These are phyloP conservation scores for Rhinoptilus africanus DNA, from an alignment of 2,113 vertebrate species.

Conservation along the genomic window DNA sequence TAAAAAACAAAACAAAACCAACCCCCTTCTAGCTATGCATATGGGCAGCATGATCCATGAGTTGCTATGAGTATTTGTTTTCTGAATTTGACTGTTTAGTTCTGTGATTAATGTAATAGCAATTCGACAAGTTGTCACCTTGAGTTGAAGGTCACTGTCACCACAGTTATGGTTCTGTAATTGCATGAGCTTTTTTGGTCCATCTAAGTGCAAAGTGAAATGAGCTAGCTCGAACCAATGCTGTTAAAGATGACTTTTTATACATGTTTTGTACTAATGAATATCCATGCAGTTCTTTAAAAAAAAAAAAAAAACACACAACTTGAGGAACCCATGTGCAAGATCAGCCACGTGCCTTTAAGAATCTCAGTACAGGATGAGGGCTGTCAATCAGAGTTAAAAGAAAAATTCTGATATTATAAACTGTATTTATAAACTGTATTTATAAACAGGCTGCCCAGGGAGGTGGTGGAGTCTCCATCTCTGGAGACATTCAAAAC, in stretches of 20 bases:
- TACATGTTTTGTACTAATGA: neutral
- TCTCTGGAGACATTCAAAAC: too few species aligned
- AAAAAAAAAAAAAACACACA: too few species aligned
- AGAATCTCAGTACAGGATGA: neutral
- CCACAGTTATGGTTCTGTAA: neutral
- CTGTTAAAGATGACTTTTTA: neutral
- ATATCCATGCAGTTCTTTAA: neutral
- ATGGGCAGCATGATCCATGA: neutral
- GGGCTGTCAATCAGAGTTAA: neutral
- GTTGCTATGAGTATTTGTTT: neutral
- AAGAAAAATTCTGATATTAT: neutral
- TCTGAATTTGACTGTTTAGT: neutral
- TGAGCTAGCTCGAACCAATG: neutral
- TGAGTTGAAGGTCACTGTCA: neutral
- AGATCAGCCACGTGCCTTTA: neutral
- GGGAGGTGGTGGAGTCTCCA: too few species aligned
- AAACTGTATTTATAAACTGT: too few species aligned
- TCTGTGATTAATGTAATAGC: neutral
- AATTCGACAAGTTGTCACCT: neutral
- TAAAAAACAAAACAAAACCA: fast-evolving
- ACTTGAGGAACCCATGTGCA: neutral
- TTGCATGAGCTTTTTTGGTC: neutral
- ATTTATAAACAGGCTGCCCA: too few species aligned
- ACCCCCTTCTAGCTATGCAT: neutral
- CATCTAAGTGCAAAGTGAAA: neutral